Evolutionary conservation across 2,797 vertebrate species (phyloP).

Genomic region (Takifugu rubripes): DNA sequence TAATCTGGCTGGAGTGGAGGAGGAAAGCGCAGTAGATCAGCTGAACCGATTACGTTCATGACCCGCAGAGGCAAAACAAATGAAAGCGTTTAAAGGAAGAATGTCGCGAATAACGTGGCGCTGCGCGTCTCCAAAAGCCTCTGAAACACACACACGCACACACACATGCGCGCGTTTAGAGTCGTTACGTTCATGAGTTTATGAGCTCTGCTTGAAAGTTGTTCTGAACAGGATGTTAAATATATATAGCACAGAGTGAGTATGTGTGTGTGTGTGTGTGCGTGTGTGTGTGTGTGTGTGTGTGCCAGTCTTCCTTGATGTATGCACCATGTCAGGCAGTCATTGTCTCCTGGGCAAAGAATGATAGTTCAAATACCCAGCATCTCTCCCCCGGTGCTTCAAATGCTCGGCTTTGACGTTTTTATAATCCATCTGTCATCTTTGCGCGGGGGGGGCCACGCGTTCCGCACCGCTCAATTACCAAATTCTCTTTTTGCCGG

Average conservation of each 20-base stretch:
- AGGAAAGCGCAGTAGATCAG: not conserved
- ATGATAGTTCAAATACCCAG: slow-evolving; percentile 99
- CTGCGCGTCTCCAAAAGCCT: too few species aligned
- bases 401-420: slow-evolving; percentile 98
- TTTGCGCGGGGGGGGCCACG: slow-evolving; percentile 94
- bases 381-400: slow-evolving; percentile 97
- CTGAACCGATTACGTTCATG: slow-evolving; percentile 27
- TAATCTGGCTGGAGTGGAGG: slow-evolving; percentile 40
- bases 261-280: not conserved
- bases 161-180: too few species aligned
- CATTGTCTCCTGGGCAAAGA: slow-evolving; percentile 99
- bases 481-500: slow-evolving; percentile 91
- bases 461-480: slow-evolving; percentile 98
- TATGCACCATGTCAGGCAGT: slow-evolving; percentile 94
- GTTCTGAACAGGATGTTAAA: slow-evolving; percentile 94
- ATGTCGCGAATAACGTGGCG: not conserved
- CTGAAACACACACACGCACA: too few species aligned
- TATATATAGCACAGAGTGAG: slow-evolving; percentile 71
- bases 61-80: not conserved
- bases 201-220: slow-evolving; percentile 82
- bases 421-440: slow-evolving; percentile 99
- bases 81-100: not conserved
- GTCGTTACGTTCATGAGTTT: slow-evolving; percentile 48
- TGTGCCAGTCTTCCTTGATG: slow-evolving; percentile 89
- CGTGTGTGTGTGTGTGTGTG: too few species aligned